Evolutionary conservation across 2,888 invertebrate genomes (phyloP).

Genomic region (Eupithecia inturbata): DNA sequence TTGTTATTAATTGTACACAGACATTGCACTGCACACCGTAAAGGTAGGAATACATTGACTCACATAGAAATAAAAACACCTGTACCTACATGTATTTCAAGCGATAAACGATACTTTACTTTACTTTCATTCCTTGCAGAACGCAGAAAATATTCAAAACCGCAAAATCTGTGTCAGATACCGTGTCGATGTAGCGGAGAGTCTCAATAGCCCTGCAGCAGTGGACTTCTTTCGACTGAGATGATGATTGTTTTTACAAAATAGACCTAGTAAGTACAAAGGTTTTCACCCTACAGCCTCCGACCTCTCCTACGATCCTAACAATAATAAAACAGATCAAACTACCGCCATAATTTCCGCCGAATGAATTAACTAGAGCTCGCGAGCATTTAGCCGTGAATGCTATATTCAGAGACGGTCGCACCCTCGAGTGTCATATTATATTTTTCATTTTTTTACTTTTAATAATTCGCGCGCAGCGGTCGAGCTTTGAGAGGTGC

Average conservation of each 20-base stretch:
- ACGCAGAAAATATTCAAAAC: too few species aligned
- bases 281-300: background rate
- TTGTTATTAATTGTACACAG: too few species aligned
- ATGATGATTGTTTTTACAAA: background rate
- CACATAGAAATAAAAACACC: too few species aligned
- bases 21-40: too few species aligned
- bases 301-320: background rate
- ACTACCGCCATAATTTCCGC: conserved; percentile 24
- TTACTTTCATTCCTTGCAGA: too few species aligned
- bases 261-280: background rate
- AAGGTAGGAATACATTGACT: too few species aligned
- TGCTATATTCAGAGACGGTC: conserved; percentile 66
- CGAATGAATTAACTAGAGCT: conserved; percentile 27
- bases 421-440: conserved; percentile 61
- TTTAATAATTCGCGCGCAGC: conserved; percentile 79
- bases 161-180: too few species aligned
- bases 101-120: too few species aligned
- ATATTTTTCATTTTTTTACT: conserved; percentile 74
- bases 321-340: conserved; percentile 8
- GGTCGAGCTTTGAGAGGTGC: conserved; percentile 66
- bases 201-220: too few species aligned
- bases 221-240: background rate
- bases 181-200: too few species aligned
- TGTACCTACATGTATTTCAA: too few species aligned
- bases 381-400: conserved; percentile 57